Evolutionary conservation across 2,888 invertebrate genomes (phyloP).

Genomic region (Dastarcus helophoroides): DNA sequence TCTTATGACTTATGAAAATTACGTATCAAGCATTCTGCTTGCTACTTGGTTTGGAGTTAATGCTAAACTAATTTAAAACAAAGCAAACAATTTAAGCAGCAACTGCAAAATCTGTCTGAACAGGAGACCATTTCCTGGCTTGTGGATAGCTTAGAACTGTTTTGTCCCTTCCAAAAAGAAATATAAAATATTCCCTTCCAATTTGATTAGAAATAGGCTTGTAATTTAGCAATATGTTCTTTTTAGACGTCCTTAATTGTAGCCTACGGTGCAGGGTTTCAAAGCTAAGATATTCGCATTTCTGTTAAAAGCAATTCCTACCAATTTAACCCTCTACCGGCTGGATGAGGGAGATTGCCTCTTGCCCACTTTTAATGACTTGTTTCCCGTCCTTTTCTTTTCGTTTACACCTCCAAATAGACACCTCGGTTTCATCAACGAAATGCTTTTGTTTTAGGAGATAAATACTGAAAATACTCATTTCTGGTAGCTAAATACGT

Average conservation of each 20-base stretch:
- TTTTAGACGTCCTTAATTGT: slow-evolving; percentile 20
- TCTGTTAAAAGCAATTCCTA: slow-evolving; percentile 21
- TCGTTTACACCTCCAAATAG: slow-evolving; percentile 17
- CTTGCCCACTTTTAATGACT: slow-evolving; percentile 26
- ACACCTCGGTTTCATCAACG: slow-evolving; percentile 16
- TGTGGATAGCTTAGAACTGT: no score
- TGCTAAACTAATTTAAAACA: no score
- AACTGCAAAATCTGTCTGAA: no score
- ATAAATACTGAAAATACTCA: no score
- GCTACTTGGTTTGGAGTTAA: no score
- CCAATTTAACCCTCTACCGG: slow-evolving; percentile 22
- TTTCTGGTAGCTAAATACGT: no score
- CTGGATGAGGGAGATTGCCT: slow-evolving; percentile 24
- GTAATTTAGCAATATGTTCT: slow-evolving; percentile 16
- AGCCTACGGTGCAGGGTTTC: slow-evolving; percentile 15
- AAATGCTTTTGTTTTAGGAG: slow-evolving; percentile 8
- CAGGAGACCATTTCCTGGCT: no score
- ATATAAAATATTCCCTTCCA: no score
- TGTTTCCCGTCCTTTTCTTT: slow-evolving; percentile 23
- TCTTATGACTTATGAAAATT: no score
- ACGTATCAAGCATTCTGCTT: no score
- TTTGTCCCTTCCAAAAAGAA: no score
- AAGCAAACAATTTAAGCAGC: no score
- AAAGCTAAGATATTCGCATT: slow-evolving; percentile 20
- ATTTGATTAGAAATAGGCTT: slow-evolving; percentile 8